Conservation (phyloP, 2,888 invertebrate species). For the Exocentrus adspersus region DNA sequence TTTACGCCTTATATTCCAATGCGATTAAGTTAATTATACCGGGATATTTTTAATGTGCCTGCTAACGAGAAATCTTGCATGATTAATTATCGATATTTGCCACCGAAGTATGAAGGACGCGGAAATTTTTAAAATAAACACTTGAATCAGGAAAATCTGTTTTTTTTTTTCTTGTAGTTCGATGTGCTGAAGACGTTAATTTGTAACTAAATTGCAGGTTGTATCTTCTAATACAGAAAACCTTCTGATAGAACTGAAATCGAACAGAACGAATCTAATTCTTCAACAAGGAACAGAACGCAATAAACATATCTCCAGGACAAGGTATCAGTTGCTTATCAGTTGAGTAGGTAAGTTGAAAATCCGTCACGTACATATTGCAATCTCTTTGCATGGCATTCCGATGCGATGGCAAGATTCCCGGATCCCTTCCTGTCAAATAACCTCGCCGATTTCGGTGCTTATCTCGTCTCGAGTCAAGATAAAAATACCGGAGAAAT, state of each 20-base stretch:
- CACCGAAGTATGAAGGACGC: not conserved
- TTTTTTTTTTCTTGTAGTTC: too few species aligned
- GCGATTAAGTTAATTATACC: conserved; percentile 11
- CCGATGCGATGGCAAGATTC: conserved; percentile 13
- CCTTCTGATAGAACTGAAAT: too few species aligned
- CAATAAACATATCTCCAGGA: not conserved
- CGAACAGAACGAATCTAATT: too few species aligned
- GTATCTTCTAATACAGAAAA: too few species aligned
- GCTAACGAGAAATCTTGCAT: not conserved
- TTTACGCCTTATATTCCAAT: not conserved
- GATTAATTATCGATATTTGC: not conserved
- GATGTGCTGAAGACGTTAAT: too few species aligned
- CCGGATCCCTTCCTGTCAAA: not conserved
- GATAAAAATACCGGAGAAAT: not conserved
- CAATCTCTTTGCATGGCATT: conserved; percentile 19
- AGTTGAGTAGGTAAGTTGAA: conserved; percentile 15
- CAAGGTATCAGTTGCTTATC: conserved; percentile 8
- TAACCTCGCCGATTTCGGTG: conserved; percentile 16
- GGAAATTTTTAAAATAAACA: too few species aligned
- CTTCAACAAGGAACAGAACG: not conserved
- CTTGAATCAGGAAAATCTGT: too few species aligned
- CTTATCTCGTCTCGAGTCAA: not conserved
- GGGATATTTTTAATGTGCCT: not conserved
- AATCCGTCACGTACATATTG: conserved; percentile 15
- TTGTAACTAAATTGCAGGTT: too few species aligned